phyloP scores from a whole-genome alignment of 2,797 vertebrate genomes.

The Melanotaenia boesemani region DNA sequence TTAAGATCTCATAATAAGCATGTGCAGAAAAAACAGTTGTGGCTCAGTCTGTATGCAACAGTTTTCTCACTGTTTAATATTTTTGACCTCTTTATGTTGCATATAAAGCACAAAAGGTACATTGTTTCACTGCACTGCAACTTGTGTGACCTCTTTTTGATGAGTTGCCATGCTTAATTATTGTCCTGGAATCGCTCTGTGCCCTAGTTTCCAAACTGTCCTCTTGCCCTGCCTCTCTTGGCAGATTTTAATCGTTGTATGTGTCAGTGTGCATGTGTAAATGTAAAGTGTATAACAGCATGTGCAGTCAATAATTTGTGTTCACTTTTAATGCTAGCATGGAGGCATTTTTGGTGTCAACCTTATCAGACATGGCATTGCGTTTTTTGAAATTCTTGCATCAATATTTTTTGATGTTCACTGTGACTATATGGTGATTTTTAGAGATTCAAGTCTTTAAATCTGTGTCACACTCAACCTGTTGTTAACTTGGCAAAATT shows the following conservation, averaged over 20 bases:
- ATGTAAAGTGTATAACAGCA: not conserved
- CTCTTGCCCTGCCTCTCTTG: slow-evolving; percentile 19
- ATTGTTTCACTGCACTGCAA: slow-evolving; percentile 59
- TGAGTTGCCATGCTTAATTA: slow-evolving; percentile 52
- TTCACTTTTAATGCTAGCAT: not conserved
- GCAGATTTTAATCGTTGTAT: not conserved
- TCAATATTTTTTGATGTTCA: too few species aligned
- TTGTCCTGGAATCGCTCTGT: slow-evolving; percentile 61
- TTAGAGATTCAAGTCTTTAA: not conserved
- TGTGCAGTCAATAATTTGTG: slow-evolving; percentile 1
- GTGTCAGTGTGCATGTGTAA: slow-evolving; percentile 17
- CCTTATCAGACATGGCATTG: slow-evolving; percentile 1
- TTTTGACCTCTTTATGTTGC: slow-evolving; percentile 34
- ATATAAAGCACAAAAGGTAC: slow-evolving; percentile 53
- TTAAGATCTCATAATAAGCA: slow-evolving; percentile 34
- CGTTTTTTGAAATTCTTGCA: not conserved
- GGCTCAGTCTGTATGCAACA: slow-evolving; percentile 1
- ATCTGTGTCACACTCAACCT: not conserved
- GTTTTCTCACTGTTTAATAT: slow-evolving; percentile 1
- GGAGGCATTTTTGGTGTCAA: not conserved
- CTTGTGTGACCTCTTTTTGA: slow-evolving; percentile 45
- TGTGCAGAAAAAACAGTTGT: slow-evolving; percentile 19
- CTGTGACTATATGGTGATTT: not conserved
- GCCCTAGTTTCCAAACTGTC: slow-evolving; percentile 60
- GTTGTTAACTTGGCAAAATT: not conserved